These are phyloP conservation scores for Apis cerana DNA, from an alignment of 1,140 invertebrate species.

Conservation along the genomic window DNA sequence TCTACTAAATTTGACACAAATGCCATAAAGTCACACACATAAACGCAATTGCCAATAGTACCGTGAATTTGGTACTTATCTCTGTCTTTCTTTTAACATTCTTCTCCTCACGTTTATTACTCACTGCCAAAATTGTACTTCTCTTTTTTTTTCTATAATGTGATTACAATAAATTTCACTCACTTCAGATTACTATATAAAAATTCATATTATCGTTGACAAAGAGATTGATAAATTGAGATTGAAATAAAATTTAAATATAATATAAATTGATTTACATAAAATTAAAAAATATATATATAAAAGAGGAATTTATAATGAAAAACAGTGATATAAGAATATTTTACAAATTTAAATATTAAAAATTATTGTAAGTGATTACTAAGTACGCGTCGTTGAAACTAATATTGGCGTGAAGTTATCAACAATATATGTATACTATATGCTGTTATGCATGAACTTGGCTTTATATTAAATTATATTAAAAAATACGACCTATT, in stretches of 20 bases:
- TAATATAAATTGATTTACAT: background rate
- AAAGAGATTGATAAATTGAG: background rate
- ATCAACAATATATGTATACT: background rate
- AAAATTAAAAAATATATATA: too few relatives aligned
- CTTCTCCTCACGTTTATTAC: background rate
- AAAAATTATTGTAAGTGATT: conserved; percentile 5
- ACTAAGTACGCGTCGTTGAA: conserved; percentile 20
- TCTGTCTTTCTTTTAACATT: background rate
- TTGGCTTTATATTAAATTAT: too few relatives aligned
- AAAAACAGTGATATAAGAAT: background rate
- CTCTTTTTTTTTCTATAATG: conserved; percentile 23
- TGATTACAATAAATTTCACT: conserved; percentile 24
- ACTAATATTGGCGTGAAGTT: conserved; percentile 23
- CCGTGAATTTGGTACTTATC: conserved; percentile 30
- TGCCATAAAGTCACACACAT: conserved; percentile 33
- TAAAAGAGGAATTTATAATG: background rate
- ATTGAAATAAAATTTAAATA: background rate
- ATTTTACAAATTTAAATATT: conserved; percentile 24
- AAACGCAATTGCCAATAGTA: conserved; percentile 43
- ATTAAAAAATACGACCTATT: too few relatives aligned
- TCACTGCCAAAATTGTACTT: conserved; percentile 21
- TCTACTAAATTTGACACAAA: conserved; percentile 35
- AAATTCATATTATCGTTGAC: conserved; percentile 18
- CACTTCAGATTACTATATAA: conserved; percentile 25
- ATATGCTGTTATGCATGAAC: too few relatives aligned